These are phyloP conservation scores for Augochlorella aurata DNA, from an alignment of 2,888 invertebrate genomes.

Conservation along the genomic window DNA sequence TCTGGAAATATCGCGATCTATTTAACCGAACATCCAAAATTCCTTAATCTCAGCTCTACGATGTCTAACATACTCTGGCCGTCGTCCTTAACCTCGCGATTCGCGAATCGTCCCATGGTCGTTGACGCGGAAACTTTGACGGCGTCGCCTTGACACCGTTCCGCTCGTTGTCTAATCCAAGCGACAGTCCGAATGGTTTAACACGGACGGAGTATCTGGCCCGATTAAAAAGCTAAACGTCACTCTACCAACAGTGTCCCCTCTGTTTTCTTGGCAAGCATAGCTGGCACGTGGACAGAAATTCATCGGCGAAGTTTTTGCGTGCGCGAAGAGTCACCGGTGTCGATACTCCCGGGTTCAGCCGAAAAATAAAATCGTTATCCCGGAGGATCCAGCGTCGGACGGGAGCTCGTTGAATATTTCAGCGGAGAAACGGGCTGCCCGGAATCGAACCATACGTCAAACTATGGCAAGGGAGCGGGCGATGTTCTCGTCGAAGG, in stretches of 20 bases:
- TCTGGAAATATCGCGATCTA: no score
- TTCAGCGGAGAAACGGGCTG: neutral
- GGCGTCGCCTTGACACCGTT: neutral
- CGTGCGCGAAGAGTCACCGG: neutral
- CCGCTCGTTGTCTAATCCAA: neutral
- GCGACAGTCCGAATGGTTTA: no score
- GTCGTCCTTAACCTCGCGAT: neutral
- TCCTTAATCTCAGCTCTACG: no score
- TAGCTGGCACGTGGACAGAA: constrained; percentile 53
- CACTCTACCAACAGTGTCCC: neutral
- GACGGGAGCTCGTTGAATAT: neutral
- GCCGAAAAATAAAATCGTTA: constrained; percentile 38
- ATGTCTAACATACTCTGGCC: no score
- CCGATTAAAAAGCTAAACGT: constrained; percentile 35
- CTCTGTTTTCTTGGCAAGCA: constrained; percentile 39
- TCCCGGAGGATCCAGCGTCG: constrained; percentile 3
- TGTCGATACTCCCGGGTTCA: neutral
- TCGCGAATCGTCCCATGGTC: neutral
- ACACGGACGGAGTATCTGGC: neutral
- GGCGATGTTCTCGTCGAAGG: neutral
- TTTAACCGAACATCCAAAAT: no score
- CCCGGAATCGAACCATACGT: neutral
- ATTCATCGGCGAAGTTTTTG: constrained; percentile 19
- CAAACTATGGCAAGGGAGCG: neutral
- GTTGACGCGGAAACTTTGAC: neutral